Conservation (phyloP, 1,140 invertebrate species). For the Drosophila ironensis region DNA sequence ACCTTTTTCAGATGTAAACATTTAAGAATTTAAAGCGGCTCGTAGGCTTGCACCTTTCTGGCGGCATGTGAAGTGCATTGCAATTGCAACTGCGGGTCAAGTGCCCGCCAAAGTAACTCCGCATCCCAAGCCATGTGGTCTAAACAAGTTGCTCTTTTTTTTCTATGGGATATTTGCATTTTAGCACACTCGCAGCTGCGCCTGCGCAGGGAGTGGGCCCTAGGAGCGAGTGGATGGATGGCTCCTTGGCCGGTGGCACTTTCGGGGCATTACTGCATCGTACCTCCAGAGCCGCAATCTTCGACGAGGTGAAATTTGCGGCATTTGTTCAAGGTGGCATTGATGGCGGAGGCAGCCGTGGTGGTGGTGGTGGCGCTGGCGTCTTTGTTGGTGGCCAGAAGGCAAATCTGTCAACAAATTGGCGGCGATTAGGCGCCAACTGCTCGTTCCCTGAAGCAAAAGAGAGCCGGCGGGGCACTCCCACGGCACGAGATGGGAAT, state of each 20-base stretch:
- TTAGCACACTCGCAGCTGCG: conserved; percentile 47
- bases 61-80: conserved; percentile 44
- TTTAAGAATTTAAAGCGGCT: neutral
- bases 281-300: conserved; percentile 6
- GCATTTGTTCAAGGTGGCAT: conserved; percentile 39
- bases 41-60: conserved; percentile 17
- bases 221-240: neutral
- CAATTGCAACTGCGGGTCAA: conserved; percentile 62
- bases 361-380: neutral
- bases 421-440: conserved; percentile 54
- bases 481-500: neutral
- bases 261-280: conserved; percentile 5
- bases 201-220: conserved; percentile 32
- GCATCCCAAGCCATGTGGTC: conserved; percentile 35
- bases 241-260: neutral
- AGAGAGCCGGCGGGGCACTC: neutral
- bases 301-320: conserved; percentile 38
- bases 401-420: conserved; percentile 70
- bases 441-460: conserved; percentile 4
- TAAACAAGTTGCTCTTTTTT: conserved; percentile 61
- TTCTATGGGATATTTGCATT: neutral
- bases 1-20: neutral
- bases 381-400: conserved; percentile 32
- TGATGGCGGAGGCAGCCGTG: neutral
- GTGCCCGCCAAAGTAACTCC: conserved; percentile 48